Evolutionary conservation across 1,140 invertebrate species (phyloP).

Genomic region (Caenorhabditis inopinata): DNA sequence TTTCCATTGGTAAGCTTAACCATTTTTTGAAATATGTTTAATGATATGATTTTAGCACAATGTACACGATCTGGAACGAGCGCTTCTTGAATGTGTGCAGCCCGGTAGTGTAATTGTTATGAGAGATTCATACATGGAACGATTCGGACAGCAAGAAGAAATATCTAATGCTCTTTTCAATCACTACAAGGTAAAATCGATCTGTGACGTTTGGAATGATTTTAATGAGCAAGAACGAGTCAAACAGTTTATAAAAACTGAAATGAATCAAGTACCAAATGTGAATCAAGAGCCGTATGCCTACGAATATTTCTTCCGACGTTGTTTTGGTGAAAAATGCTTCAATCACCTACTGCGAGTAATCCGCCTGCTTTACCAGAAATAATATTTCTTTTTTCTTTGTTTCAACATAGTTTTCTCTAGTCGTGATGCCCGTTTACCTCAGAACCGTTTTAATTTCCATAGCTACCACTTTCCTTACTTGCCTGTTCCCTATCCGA

Average conservation of each 20-base stretch:
- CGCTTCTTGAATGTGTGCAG: neutral
- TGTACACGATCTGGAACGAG: slow-evolving; percentile 9
- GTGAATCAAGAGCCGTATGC: slow-evolving; percentile 34
- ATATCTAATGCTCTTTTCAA: neutral
- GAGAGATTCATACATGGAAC: slow-evolving; percentile 39
- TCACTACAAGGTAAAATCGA: slow-evolving; percentile 36
- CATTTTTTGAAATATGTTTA: neutral
- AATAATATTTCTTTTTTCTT: neutral
- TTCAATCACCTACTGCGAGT: slow-evolving; percentile 38
- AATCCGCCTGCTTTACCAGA: slow-evolving; percentile 35
- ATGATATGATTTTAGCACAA: neutral
- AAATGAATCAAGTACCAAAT: slow-evolving; percentile 33
- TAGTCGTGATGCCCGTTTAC: slow-evolving; percentile 14
- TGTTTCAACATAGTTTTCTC: neutral
- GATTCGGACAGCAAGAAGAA: slow-evolving; percentile 39
- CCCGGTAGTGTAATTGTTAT: slow-evolving; percentile 22
- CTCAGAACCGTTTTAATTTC: neutral
- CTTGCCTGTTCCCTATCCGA: neutral
- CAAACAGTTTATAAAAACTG: slow-evolving; percentile 37
- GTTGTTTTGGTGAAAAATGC: slow-evolving; percentile 7
- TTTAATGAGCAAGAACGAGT: slow-evolving; percentile 25
- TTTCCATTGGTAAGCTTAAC: neutral
- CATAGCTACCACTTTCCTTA: slow-evolving; percentile 7
- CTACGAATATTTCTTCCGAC: slow-evolving; percentile 45
- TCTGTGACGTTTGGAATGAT: slow-evolving; percentile 39